These are phyloP conservation scores for Saccostrea cuccullata DNA, from an alignment of 1,140 invertebrate genomes.

Conservation along the genomic window DNA sequence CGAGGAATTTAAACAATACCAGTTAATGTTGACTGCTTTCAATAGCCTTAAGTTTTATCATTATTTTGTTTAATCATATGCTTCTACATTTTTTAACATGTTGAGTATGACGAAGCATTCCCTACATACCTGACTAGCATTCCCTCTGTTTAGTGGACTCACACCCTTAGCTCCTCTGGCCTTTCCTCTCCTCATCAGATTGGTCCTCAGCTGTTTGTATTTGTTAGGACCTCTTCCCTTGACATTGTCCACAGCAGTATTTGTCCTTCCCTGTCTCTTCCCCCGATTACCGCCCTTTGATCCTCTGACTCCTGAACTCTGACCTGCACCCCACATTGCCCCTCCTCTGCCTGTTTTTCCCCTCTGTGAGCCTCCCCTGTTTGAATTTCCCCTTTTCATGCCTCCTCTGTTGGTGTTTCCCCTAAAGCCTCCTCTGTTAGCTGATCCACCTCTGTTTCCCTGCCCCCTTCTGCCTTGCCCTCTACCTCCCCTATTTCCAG, in stretches of 20 bases:
- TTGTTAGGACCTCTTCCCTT: slow-evolving; percentile 7
- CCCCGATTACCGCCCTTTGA: neutral
- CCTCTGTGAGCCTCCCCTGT: neutral
- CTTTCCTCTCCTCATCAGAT: neutral
- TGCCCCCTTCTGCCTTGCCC: neutral
- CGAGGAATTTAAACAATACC: neutral
- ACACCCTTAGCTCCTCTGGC: neutral
- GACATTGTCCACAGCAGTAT: neutral
- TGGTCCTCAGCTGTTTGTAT: slow-evolving; percentile 21
- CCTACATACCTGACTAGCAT: neutral
- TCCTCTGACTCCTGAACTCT: neutral
- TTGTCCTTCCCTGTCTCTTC: neutral
- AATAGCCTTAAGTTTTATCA: too few species aligned
- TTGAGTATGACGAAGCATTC: neutral
- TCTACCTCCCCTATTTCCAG: neutral
- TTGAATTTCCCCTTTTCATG: neutral
- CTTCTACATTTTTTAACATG: too few species aligned
- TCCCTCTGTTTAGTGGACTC: neutral
- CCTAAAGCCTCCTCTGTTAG: neutral
- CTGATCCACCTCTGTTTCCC: neutral
- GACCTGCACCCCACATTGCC: neutral
- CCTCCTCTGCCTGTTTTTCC: neutral
- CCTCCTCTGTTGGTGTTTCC: neutral
- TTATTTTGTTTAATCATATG: too few species aligned
- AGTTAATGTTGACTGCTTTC: neutral